Conservation (phyloP, 2,797 vertebrate species). For the Allobates femoralis region DNA sequence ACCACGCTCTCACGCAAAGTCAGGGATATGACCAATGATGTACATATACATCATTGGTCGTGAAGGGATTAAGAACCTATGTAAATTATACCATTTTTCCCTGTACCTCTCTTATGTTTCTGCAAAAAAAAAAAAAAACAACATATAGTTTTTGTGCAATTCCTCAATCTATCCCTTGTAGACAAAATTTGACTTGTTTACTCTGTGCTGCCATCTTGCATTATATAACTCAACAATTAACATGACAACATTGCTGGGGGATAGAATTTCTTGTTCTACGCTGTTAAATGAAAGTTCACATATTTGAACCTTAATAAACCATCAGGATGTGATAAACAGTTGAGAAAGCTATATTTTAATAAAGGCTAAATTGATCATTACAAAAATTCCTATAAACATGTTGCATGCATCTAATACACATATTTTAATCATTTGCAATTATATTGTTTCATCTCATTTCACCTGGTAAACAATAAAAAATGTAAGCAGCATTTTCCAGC, state of each 20-base stretch:
- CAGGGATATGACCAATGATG: too few relatives aligned
- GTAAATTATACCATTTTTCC: not conserved
- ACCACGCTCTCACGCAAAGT: too few relatives aligned
- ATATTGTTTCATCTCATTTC: not conserved
- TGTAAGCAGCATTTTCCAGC: too few relatives aligned
- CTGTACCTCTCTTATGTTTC: constrained; percentile 10
- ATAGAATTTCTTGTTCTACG: not conserved
- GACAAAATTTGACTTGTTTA: constrained; percentile 45
- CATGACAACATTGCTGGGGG: constrained; percentile 24
- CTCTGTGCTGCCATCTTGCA: constrained; percentile 20
- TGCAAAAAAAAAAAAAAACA: constrained; percentile 1
- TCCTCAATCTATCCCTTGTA: constrained; percentile 1
- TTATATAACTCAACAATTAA: constrained; percentile 41
- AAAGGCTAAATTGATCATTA: not conserved
- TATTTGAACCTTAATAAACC: constrained; percentile 24
- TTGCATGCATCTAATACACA: not conserved
- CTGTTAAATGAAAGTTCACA: not conserved
- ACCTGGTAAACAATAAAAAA: not conserved
- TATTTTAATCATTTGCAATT: not conserved
- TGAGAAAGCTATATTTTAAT: not conserved
- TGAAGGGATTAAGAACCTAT: too few relatives aligned
- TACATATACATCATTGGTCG: too few relatives aligned
- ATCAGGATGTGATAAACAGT: constrained; percentile 8
- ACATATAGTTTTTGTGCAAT: constrained; percentile 29
- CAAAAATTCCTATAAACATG: not conserved